Percentiles rank a stretch among this genome's conserved stretches.
Evolutionary conservation across 1,140 invertebrate genomes (phyloP).

Genomic region (Zaprionus lachaisei): DNA sequence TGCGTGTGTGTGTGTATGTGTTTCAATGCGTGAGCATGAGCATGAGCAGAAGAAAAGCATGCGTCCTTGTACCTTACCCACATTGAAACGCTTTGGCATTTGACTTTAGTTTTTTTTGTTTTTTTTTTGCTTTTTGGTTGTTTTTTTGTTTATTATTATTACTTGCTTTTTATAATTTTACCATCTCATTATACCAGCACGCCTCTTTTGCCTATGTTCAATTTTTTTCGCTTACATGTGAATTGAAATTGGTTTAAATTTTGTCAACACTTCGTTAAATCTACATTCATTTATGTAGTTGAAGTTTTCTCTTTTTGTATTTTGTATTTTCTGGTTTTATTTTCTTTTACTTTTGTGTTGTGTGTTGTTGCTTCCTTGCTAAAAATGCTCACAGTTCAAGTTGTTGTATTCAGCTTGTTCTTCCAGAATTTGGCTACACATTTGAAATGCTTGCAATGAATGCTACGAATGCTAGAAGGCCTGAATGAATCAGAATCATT

Average conservation of each 20-base stretch:
- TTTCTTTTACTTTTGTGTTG: conserved; percentile 25
- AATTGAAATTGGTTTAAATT: conserved; percentile 21
- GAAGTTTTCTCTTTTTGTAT: conserved; percentile 8
- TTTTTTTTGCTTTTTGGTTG: conserved; percentile 15
- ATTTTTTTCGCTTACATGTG: conserved; percentile 24
- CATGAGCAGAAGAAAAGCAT: conserved; percentile 17
- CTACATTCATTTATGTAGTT: background rate
- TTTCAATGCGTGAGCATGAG: conserved; percentile 7
- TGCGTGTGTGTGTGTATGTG: conserved; percentile 20
- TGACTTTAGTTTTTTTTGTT: conserved; percentile 57
- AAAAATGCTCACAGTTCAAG: conserved; percentile 46
- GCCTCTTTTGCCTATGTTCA: conserved; percentile 7
- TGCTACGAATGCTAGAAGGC: conserved; percentile 57
- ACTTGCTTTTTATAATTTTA: conserved; percentile 64
- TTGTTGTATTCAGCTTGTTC: conserved; percentile 21
- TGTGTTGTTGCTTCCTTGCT: conserved; percentile 36
- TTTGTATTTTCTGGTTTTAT: conserved; percentile 20
- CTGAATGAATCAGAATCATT: conserved; percentile 38
- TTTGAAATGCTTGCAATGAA: conserved; percentile 74
- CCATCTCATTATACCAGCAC: conserved; percentile 33
- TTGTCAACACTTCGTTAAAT: conserved; percentile 4
- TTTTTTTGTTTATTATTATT: conserved; percentile 45
- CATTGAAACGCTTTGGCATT: conserved; percentile 65
- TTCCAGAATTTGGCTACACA: conserved; percentile 68
- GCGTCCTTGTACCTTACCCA: conserved; percentile 41